These are phyloP conservation scores for Antheraea assamensis DNA, from an alignment of 2,888 invertebrate genomes.

Conservation along the genomic window DNA sequence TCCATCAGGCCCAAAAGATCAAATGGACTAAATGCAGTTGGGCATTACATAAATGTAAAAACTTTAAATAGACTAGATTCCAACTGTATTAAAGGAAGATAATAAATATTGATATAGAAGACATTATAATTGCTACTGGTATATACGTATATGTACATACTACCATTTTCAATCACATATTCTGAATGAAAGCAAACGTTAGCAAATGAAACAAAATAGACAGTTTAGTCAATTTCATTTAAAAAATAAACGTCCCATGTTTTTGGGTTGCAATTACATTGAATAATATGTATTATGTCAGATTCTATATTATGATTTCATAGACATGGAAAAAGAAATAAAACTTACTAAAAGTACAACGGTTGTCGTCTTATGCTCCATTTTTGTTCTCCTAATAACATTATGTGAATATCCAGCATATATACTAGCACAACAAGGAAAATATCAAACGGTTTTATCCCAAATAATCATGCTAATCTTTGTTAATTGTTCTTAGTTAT, in stretches of 20 bases:
- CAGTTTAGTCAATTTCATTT: neutral
- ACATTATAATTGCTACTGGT: neutral
- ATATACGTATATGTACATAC: neutral
- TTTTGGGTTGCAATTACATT: neutral
- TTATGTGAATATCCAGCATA: slow-evolving; percentile 21
- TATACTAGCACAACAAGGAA: slow-evolving; percentile 28
- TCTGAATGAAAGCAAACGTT: neutral
- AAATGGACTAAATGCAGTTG: too few relatives aligned
- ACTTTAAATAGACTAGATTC: too few relatives aligned
- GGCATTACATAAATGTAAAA: too few relatives aligned
- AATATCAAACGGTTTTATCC: slow-evolving; percentile 34
- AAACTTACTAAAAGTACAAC: slow-evolving; percentile 49
- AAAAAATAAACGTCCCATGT: neutral
- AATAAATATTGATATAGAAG: neutral
- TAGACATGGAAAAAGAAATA: slow-evolving; percentile 8
- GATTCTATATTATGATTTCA: neutral
- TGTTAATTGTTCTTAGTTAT: slow-evolving; percentile 16
- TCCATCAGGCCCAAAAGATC: too few relatives aligned
- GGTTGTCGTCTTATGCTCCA: slow-evolving; percentile 41
- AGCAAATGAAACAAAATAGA: neutral
- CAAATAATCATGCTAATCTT: slow-evolving; percentile 27
- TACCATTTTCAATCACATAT: neutral
- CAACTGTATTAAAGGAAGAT: too few relatives aligned
- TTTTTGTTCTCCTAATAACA: slow-evolving; percentile 30
- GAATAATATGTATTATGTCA: neutral